phyloP scores from a whole-genome alignment of 2,888 invertebrate genomes.

The Patella ulyssiponensis region DNA sequence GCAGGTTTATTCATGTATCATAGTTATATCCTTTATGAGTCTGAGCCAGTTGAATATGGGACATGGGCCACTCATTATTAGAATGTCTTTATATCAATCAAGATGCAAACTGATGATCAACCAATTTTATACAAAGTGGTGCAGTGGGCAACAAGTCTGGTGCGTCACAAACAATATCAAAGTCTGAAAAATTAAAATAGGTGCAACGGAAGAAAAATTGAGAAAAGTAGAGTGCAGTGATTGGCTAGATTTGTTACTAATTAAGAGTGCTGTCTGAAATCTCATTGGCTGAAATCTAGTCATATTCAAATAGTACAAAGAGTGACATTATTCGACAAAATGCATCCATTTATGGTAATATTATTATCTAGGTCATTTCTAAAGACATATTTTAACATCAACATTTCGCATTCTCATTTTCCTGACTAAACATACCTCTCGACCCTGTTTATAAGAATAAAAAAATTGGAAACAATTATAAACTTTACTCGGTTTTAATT shows the following conservation, averaged over 20 bases:
- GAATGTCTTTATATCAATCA: too few relatives aligned
- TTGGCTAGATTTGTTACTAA: not conserved
- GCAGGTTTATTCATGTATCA: too few relatives aligned
- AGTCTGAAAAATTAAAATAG: conserved; percentile 2
- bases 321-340: not conserved
- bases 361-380: not conserved
- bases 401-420: conserved; percentile 9
- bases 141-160: not conserved
- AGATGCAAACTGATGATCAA: too few relatives aligned
- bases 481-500: not conserved
- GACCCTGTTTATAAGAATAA: conserved; percentile 7
- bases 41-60: too few relatives aligned
- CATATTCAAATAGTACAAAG: conserved; percentile 6
- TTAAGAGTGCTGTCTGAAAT: not conserved
- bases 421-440: conserved; percentile 9
- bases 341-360: not conserved
- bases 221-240: not conserved
- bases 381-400: conserved; percentile 7
- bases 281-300: not conserved
- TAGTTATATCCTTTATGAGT: too few relatives aligned
- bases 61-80: too few relatives aligned
- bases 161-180: conserved; percentile 9
- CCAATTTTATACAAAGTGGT: not conserved
- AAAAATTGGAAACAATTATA: not conserved
- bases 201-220: not conserved